A percentile compares a stretch with the other conserved stretches of the same genome.
phyloP scores from a whole-genome alignment of 2,888 invertebrate genomes.

The Campoplex nolae region DNA sequence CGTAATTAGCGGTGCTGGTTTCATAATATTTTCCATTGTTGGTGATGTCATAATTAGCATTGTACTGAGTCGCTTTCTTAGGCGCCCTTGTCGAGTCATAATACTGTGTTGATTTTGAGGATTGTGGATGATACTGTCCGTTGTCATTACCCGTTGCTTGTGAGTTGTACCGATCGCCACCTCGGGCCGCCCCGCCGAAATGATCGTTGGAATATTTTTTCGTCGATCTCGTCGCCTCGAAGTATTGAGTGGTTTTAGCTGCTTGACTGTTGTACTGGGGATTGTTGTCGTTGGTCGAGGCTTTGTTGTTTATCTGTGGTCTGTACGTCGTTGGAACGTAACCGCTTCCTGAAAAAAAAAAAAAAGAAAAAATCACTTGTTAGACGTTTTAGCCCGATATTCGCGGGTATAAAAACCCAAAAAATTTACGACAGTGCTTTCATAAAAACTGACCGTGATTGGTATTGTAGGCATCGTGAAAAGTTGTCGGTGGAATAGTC shows the following conservation, averaged over 20 bases:
- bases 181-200: conserved; percentile 43
- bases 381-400: conserved; percentile 67
- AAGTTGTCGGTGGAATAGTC: conserved; percentile 75
- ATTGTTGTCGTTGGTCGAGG: conserved; percentile 68
- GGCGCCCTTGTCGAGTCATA: conserved; percentile 78
- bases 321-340: conserved; percentile 85
- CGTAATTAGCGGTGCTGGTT: conserved; percentile 79
- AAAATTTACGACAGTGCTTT: not conserved
- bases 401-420: not conserved
- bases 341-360: conserved; percentile 83
- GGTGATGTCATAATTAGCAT: conserved; percentile 75
- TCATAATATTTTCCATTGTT: conserved; percentile 79
- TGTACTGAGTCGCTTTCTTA: conserved; percentile 79
- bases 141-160: conserved; percentile 71
- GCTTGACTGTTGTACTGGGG: conserved; percentile 77
- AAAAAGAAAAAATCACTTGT: conserved; percentile 74
- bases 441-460: conserved; percentile 71
- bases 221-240: conserved; percentile 76
- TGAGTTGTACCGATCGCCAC: conserved; percentile 55
- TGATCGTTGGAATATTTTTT: conserved; percentile 72
- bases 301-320: conserved; percentile 80
- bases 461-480: conserved; percentile 76
- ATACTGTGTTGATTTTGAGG: conserved; percentile 75
- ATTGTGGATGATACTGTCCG: conserved; percentile 75
- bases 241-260: conserved; percentile 75